phyloP scores from a whole-genome alignment of 2,888 invertebrate genomes.

The Chirona hameri region DNA sequence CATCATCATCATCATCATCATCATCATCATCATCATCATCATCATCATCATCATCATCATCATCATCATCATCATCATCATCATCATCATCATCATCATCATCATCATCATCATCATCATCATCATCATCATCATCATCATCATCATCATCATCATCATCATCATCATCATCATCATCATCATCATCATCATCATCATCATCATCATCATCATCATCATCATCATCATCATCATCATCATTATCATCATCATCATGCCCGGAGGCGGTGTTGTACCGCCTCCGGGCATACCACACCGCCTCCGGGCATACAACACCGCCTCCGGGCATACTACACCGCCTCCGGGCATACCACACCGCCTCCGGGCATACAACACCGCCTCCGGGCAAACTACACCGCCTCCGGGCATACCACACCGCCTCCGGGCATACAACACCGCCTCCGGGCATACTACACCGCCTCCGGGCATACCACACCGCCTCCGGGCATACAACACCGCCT shows the following conservation, averaged over 20 bases:
- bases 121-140: constrained; percentile 22
- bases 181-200: background rate
- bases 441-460: too few species aligned
- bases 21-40: constrained; percentile 7
- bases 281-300: too few species aligned
- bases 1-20: constrained; percentile 5
- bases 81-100: constrained; percentile 22
- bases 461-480: too few species aligned
- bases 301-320: too few species aligned
- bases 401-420: too few species aligned
- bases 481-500: too few species aligned
- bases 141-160: constrained; percentile 22
- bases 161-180: constrained; percentile 12
- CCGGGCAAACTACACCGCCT: too few species aligned
- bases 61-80: constrained; percentile 22
- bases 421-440: too few species aligned
- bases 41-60: constrained; percentile 22
- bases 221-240: constrained; percentile 22
- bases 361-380: too few species aligned
- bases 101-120: constrained; percentile 22
- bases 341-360: too few species aligned
- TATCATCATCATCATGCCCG: constrained; percentile 6
- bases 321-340: too few species aligned
- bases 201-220: background rate
- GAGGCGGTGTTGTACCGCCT: too few species aligned